Evolutionary conservation across 2,113 vertebrate genomes (phyloP).

Genomic region (Todiramphus saurophagus): DNA sequence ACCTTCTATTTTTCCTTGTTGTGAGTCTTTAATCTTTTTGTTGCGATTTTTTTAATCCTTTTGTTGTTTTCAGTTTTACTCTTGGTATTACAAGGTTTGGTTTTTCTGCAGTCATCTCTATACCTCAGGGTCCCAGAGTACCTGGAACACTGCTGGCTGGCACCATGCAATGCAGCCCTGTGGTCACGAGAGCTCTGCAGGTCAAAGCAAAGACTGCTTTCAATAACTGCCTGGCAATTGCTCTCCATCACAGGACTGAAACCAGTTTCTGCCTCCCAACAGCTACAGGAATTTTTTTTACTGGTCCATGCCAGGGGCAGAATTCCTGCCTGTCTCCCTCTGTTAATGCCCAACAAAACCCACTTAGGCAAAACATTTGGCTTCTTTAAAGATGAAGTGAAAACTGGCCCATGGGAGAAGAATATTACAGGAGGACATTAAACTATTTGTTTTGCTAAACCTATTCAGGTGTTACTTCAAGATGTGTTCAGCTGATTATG

Average conservation of each 20-base stretch:
- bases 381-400: background rate
- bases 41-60: background rate
- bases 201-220: background rate
- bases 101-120: background rate
- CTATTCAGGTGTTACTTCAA: background rate
- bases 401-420: background rate
- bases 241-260: background rate
- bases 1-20: rapidly evolving
- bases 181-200: background rate
- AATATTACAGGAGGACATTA: background rate
- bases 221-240: background rate
- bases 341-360: background rate
- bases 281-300: background rate
- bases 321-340: background rate
- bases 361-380: background rate
- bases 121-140: background rate
- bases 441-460: background rate
- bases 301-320: background rate
- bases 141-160: background rate
- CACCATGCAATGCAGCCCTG: background rate
- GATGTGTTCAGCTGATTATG: background rate
- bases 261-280: background rate
- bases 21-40: background rate
- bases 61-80: background rate
- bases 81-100: background rate